Evolutionary conservation across 2,888 invertebrate species (phyloP).

Genomic region (Portevinia maculata): DNA sequence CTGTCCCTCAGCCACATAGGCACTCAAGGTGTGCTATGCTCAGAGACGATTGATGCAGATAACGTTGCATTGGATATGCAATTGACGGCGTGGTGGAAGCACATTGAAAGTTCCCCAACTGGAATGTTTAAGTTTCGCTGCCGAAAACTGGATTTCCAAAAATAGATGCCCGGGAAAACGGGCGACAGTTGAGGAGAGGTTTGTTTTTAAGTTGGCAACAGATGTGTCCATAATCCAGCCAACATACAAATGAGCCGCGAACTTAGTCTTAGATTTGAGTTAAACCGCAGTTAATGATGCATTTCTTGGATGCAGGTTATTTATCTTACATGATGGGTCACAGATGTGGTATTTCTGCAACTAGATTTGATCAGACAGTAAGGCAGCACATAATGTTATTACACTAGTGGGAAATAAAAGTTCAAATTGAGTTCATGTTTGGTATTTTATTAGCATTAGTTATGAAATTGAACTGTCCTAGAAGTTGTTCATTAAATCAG

Average conservation of each 20-base stretch:
- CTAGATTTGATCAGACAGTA: slow-evolving; percentile 65
- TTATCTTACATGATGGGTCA: slow-evolving; percentile 60
- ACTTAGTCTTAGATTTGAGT: slow-evolving; percentile 56
- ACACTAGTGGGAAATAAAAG: slow-evolving; percentile 22
- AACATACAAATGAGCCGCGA: slow-evolving; percentile 38
- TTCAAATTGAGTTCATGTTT: slow-evolving; percentile 66
- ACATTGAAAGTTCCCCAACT: slow-evolving; percentile 59
- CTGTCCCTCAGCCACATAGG: slow-evolving; percentile 11
- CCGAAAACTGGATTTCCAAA: slow-evolving; percentile 73
- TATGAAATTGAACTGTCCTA: slow-evolving; percentile 49
- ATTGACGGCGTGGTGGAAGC: slow-evolving; percentile 48
- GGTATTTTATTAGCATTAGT: slow-evolving; percentile 33
- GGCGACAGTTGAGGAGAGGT: slow-evolving; percentile 35
- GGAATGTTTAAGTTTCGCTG: slow-evolving; percentile 71
- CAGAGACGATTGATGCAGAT: slow-evolving; percentile 64
- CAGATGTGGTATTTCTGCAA: slow-evolving; percentile 52
- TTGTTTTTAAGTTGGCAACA: slow-evolving; percentile 45
- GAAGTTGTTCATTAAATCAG: slow-evolving; percentile 51
- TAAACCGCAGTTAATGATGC: slow-evolving; percentile 59
- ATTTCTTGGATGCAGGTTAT: slow-evolving; percentile 30
- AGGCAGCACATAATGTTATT: slow-evolving; percentile 57
- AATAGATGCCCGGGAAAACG: slow-evolving; percentile 62
- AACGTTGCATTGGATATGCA: slow-evolving; percentile 55
- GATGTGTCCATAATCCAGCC: slow-evolving; percentile 30
- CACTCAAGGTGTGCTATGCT: slow-evolving; percentile 17